Conservation (phyloP, 2,113 vertebrate genomes). For the Craseonycteris thonglongyai region DNA sequence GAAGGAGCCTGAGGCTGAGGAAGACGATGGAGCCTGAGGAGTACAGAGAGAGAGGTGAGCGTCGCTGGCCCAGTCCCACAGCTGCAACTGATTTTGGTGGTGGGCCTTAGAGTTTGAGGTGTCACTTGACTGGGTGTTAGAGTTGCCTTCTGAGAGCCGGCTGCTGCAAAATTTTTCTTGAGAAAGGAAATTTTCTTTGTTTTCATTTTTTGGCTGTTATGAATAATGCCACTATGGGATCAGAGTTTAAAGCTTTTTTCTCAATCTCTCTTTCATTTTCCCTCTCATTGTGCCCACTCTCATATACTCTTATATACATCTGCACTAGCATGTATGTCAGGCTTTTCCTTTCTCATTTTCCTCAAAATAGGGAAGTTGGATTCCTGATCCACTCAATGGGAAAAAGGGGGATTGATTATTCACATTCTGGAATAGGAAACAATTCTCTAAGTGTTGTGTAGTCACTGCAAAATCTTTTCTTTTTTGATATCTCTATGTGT, state of each 20-base stretch:
- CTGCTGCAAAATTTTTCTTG: background rate
- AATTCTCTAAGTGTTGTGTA: background rate
- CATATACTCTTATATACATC: fast-evolving
- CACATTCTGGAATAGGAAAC: background rate
- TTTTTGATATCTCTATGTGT: background rate
- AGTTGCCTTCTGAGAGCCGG: background rate
- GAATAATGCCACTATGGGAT: too few species aligned
- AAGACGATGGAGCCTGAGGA: slow-evolving; percentile 71
- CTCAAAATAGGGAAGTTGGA: background rate
- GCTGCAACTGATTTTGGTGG: background rate
- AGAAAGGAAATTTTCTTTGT: too few species aligned
- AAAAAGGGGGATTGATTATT: background rate
- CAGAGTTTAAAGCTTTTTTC: background rate
- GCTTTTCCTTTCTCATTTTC: background rate
- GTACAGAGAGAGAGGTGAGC: slow-evolving; percentile 82
- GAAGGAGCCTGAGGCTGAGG: background rate
- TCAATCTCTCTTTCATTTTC: background rate
- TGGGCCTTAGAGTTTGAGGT: background rate
- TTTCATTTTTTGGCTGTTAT: too few species aligned
- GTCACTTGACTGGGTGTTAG: background rate
- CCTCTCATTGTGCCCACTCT: background rate
- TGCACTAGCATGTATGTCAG: fast-evolving
- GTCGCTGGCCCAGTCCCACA: fast-evolving
- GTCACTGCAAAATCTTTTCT: background rate
- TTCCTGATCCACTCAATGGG: background rate